Conservation (phyloP, 1,140 invertebrate genomes). For the Capitella teleta region DNA sequence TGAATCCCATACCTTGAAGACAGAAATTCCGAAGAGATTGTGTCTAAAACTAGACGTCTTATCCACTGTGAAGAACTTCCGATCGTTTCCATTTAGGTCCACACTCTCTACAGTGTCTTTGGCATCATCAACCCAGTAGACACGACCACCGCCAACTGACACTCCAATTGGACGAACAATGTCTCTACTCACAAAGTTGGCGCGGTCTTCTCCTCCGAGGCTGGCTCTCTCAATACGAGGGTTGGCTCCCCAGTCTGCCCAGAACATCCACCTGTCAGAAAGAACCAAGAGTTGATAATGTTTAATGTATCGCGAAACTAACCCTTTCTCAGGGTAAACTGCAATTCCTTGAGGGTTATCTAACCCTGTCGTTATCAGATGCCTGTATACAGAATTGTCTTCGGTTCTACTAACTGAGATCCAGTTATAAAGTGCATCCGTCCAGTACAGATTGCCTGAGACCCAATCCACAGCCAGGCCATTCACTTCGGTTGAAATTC, state of each 20-base stretch:
- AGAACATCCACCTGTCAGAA: conserved; percentile 5
- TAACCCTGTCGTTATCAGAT: conserved; percentile 5
- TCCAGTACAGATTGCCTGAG: conserved; percentile 8
- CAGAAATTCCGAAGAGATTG: too few relatives aligned
- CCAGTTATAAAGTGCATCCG: conserved; percentile 11
- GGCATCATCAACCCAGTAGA: conserved; percentile 11
- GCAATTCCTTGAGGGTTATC: conserved; percentile 7
- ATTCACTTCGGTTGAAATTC: too few relatives aligned
- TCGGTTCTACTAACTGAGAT: conserved; percentile 5
- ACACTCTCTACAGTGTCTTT: conserved; percentile 2
- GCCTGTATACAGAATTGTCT: background rate
- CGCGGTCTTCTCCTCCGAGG: conserved; percentile 4
- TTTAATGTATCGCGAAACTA: background rate
- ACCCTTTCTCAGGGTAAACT: conserved; percentile 12
- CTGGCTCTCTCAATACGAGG: conserved; percentile 10
- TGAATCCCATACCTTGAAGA: too few relatives aligned
- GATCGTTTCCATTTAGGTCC: background rate
- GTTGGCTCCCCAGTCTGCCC: conserved; percentile 1
- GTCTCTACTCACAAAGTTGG: background rate
- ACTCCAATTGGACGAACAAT: conserved; percentile 2
- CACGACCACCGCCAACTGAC: conserved; percentile 2
- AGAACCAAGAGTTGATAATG: background rate
- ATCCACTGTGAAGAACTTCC: too few relatives aligned
- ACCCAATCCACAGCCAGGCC: conserved; percentile 11
- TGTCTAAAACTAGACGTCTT: too few relatives aligned